Evolutionary conservation across 1,140 invertebrate genomes (phyloP).

Genomic region (Muscidifurax raptorellus): DNA sequence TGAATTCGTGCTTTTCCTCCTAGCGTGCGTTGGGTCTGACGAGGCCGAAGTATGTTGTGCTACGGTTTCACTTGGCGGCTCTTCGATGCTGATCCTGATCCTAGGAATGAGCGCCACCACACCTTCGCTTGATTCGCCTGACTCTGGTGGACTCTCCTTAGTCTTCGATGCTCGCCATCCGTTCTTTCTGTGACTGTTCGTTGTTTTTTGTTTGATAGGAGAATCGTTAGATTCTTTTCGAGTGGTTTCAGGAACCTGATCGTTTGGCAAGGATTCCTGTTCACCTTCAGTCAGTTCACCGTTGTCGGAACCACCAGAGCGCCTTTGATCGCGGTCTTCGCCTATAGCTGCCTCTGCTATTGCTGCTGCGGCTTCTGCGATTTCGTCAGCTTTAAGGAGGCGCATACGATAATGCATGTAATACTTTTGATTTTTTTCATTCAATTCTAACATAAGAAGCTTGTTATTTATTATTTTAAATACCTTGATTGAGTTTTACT

Average conservation of each 20-base stretch:
- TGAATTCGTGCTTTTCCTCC: not conserved
- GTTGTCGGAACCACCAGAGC: conserved; percentile 33
- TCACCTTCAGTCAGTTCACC: conserved; percentile 60
- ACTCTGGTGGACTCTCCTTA: conserved; percentile 49
- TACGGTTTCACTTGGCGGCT: not conserved
- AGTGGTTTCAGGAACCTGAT: conserved; percentile 23
- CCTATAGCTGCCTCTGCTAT: not conserved
- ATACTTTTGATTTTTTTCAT: not conserved
- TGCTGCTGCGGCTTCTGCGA: not conserved
- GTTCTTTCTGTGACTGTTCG: not conserved
- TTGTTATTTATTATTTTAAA: not conserved
- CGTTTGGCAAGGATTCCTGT: conserved; percentile 58
- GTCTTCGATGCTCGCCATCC: not conserved
- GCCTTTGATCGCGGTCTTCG: conserved; percentile 5
- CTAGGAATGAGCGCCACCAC: conserved; percentile 48
- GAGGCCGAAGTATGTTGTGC: not conserved
- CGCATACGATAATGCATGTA: not conserved
- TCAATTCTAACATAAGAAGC: not conserved
- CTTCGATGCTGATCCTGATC: conserved; percentile 61
- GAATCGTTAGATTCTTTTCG: not conserved
- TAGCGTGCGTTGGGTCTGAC: not conserved
- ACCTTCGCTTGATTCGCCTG: conserved; percentile 54
- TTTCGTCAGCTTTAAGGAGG: not conserved
- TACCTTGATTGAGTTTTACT: conserved; percentile 38
- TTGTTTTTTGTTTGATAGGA: not conserved